Evolutionary conservation across 2,113 vertebrate species (phyloP), one percentile per base, ranked within the genome.

Genomic region (Actenoides lindsayi): DNA sequence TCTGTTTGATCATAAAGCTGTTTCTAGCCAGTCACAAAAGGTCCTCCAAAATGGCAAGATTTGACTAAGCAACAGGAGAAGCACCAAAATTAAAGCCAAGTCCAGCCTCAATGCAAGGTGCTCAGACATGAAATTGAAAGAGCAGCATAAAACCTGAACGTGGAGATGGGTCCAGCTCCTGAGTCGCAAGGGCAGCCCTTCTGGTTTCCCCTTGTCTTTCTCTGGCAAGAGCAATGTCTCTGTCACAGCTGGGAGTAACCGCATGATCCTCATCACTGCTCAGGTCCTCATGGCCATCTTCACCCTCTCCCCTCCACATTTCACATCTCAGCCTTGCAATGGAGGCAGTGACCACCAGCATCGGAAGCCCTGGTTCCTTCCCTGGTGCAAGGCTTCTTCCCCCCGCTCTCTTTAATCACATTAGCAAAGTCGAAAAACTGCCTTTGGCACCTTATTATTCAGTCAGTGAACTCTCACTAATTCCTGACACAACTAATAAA

Each of bases 381-480:
- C 31, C 54, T 5, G 1, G 39, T 57, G 48, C 85, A 53, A 89
- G 48, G 71, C 11, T 56, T 83, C 71, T 16, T 0, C 20, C n/a
- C 23, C 39, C 53, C 48, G 90, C 87, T 95, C 80, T 42, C 96
- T 92, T 95, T 97, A 96, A 97, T 96, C 89, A 87, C 54, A 91
- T 96, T 91, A 96, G 57, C 80, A 33, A 83, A 68, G 74, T 64
- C 8, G 8, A 92, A 96, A 75, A 91, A 84, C 90, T 24, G 90
- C 83, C 87, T 94, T 93, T 95, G 94, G 91, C 96, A 91, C 16
- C 5, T 93, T 90, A 96, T 96, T 96, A 93, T 89, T 82, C 89
- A 95, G 88, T 56, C 96, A 96, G 94, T 89, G 96, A 96, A 78
- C 95, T 92, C 92, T 86, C 95, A 87, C 95, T 97, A 95, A 97